A percentile compares a stretch with the other conserved stretches of the same genome.
Conservation (phyloP, 2,888 invertebrate genomes). For the Ornithoptera priamus region DNA sequence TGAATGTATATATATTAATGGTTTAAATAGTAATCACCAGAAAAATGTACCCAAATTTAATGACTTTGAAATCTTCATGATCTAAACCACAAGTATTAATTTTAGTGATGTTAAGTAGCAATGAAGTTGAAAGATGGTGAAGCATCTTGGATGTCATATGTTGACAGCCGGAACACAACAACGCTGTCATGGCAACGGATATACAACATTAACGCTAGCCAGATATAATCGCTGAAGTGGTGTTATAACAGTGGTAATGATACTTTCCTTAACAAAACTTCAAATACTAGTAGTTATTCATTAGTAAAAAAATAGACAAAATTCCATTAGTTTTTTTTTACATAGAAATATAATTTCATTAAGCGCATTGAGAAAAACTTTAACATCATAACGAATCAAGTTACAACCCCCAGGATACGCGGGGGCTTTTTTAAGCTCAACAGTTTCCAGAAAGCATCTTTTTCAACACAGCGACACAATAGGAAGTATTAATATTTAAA, state of each 20-base stretch:
- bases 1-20: no score
- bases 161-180: neutral
- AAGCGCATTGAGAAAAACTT: neutral
- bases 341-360: neutral
- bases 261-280: no score
- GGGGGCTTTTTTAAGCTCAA: neutral
- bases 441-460: neutral
- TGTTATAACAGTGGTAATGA: neutral
- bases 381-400: slow-evolving; percentile 1
- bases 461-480: neutral
- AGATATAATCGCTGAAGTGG: neutral
- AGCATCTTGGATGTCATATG: neutral
- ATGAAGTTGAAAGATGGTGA: no score
- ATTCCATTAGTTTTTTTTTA: neutral
- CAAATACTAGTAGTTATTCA: no score
- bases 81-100: no score
- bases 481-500: neutral
- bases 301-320: neutral
- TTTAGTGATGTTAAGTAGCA: no score
- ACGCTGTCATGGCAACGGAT: neutral
- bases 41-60: no score
- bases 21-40: no score
- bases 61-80: no score
- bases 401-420: slow-evolving; percentile 4
- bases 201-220: neutral